Percentiles rank a stretch among this genome's conserved stretches.
Evolutionary conservation across 2,797 vertebrate species (phyloP).

Genomic region (Chaetodon trifasciatus): DNA sequence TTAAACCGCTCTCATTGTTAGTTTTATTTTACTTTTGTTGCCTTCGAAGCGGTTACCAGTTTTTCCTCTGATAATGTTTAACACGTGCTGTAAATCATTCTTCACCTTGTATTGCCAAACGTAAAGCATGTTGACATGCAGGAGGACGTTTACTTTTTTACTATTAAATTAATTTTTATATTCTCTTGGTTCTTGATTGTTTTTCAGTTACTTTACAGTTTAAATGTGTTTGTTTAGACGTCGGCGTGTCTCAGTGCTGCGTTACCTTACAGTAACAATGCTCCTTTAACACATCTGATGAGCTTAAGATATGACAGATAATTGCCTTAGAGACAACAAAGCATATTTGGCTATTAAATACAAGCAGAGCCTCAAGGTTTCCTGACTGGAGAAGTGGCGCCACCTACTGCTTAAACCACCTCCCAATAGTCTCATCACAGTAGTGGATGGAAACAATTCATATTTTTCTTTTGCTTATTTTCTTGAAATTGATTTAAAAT

Average conservation of each 20-base stretch:
- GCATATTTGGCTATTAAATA: too few species aligned
- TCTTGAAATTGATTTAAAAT: too few species aligned
- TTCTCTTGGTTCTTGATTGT: background rate
- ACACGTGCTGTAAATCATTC: background rate
- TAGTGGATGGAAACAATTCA: too few species aligned
- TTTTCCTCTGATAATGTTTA: background rate
- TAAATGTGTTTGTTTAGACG: background rate
- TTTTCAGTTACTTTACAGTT: background rate
- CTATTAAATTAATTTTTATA: constrained; percentile 52
- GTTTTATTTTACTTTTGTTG: background rate
- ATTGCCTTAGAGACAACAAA: too few species aligned
- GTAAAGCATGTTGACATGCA: constrained; percentile 12
- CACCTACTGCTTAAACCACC: too few species aligned
- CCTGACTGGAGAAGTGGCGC: too few species aligned
- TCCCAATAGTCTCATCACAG: too few species aligned
- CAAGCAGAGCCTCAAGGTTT: too few species aligned
- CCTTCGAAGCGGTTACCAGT: constrained; percentile 10
- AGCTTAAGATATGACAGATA: background rate
- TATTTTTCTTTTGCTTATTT: too few species aligned
- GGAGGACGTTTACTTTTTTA: constrained; percentile 19
- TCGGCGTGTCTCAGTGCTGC: background rate
- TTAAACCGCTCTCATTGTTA: background rate
- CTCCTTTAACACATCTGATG: background rate
- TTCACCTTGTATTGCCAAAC: constrained; percentile 17
- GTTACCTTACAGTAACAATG: background rate